These are phyloP conservation scores for Hemistola chrysoprasaria DNA, from an alignment of 2,888 invertebrate species.

Conservation along the genomic window DNA sequence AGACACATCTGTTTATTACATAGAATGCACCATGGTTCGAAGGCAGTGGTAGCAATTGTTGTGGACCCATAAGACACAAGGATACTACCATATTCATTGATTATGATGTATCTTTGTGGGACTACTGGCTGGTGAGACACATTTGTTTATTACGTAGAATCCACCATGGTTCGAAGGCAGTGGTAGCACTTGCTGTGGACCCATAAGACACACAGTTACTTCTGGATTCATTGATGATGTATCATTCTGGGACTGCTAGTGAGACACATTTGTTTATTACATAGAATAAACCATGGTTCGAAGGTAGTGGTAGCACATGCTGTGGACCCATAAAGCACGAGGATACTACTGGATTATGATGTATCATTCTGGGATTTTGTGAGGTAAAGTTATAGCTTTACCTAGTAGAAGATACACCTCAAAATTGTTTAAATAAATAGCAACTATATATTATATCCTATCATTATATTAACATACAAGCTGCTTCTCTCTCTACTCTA, in stretches of 20 bases:
- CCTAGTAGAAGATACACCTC: too few species aligned
- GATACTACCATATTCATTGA: slow-evolving; percentile 95
- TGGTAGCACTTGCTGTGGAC: slow-evolving; percentile 95
- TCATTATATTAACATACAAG: too few species aligned
- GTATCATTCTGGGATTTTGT: slow-evolving; percentile 99
- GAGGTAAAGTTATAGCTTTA: too few species aligned
- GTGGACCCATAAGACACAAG: slow-evolving; percentile 97
- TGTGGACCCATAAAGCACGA: slow-evolving; percentile 96
- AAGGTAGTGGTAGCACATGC: slow-evolving; percentile 95
- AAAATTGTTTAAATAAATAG: too few species aligned
- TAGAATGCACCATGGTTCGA: slow-evolving; percentile 94
- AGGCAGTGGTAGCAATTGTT: slow-evolving; percentile 94
- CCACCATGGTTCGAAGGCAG: slow-evolving; percentile 94
- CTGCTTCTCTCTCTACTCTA: too few species aligned
- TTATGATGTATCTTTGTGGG: slow-evolving; percentile 98
- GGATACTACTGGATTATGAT: slow-evolving; percentile 95
- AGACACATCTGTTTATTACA: slow-evolving; percentile 6
- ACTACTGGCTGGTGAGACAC: slow-evolving; percentile 88
- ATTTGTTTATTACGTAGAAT: slow-evolving; percentile 68
- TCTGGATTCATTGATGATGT: slow-evolving; percentile 98
- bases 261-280: slow-evolving; percentile 12
- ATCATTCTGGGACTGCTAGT: slow-evolving; percentile 97
- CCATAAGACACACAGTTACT: slow-evolving; percentile 95
- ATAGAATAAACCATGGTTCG: slow-evolving; percentile 93
- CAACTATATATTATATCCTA: too few species aligned